Percentiles rank a stretch among this genome's conserved stretches.
Evolutionary conservation across 2,797 vertebrate genomes (phyloP).

Genomic region (Halcyon badia): DNA sequence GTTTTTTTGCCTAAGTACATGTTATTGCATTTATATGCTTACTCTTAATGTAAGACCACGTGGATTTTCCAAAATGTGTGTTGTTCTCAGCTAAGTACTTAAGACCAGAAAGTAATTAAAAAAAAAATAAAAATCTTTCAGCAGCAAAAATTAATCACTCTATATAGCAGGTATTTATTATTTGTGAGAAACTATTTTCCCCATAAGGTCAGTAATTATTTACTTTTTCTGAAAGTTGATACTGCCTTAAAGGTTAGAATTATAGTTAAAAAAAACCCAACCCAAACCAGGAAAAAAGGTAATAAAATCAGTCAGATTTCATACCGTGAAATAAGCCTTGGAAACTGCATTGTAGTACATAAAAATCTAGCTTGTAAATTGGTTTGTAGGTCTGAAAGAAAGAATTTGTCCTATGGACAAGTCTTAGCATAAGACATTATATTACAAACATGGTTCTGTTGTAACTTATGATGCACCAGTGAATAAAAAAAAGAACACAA

Average conservation of each 20-base stretch:
- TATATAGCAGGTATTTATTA: not conserved
- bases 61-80: not conserved
- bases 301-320: not conserved
- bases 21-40: not conserved
- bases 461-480: not conserved
- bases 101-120: not conserved
- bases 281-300: not conserved
- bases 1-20: not conserved
- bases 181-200: not conserved
- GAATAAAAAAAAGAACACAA: not conserved
- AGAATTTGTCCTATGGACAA: not conserved
- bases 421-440: not conserved
- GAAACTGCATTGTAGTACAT: not conserved
- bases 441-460: not conserved
- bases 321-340: not conserved
- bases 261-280: not conserved
- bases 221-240: not conserved
- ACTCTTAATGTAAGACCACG: not conserved
- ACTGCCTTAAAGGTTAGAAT: not conserved
- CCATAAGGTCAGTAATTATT: not conserved
- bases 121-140: not conserved
- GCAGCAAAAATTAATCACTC: not conserved
- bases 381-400: not conserved
- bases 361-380: not conserved
- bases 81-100: not conserved